Base-by-base conservation (phyloP, 37 sponge, comb jelly and placozoan genomes). In the Oopsacas minuta region DNA sequence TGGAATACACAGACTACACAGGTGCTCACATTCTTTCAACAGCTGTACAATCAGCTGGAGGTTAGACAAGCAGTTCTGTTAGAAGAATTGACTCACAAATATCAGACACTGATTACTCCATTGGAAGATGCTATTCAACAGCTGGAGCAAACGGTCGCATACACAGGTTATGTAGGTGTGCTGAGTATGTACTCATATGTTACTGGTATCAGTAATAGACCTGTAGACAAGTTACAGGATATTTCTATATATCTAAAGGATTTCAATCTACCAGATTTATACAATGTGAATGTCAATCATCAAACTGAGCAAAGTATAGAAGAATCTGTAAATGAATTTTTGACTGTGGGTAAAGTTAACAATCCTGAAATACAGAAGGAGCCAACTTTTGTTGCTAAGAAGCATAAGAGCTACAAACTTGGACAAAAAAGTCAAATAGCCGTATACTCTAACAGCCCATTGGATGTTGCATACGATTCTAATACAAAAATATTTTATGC, bases 141-240 rank as follows among this genome's bases (percentile, higher is more conserved):
- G 75, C 75, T 61, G 75, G 17, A 61, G 75, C 75, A 61, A 34
- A 61, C 75, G 28, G 75, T 12, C 1, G 28, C 17, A 5, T 61
- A 61, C 75, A 61, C 75, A 61, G 75, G 75, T 25, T 61, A 61
- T n/a, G 75, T 61, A 34, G 75, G 75, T 10, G 30, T 61, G 75
- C 22, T 61, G 75, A n/a, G 75, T 10, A 61, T 25, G 75, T 61
- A 61, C 75, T 61, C 75, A 61, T 3, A 34, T 32, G 75, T 61
- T 20, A 34, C 75, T 25, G 75, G 75, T 34, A 61, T 61, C 75
- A 61, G 75, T 61, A 34, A 61, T 25, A 61, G 30, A 12, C 7
- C 22, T 3, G 17, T 3, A 61, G 75, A 61, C 28, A 61, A 12
- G 75, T 3, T 61, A 61, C 7, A 20, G 75, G 75, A 61, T 34